phyloP scores from a whole-genome alignment of 2,888 invertebrate genomes.

The Glyphotaelius pellucidus region DNA sequence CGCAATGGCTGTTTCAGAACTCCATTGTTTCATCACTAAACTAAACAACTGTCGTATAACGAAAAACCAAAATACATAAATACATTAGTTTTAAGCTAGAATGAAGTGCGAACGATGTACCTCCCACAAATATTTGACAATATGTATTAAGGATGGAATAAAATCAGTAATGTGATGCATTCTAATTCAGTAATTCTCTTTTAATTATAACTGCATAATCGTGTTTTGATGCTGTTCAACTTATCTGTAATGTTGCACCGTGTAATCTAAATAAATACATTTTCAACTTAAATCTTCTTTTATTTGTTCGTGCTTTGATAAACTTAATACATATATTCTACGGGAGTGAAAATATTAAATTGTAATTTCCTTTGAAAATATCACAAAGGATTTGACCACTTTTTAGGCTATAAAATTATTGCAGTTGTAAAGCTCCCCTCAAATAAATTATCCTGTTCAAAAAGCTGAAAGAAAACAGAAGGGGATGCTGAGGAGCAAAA shows the following conservation, averaged over 20 bases:
- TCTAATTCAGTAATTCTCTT: background rate
- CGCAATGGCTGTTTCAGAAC: no score
- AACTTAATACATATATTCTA: no score
- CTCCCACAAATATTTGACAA: background rate
- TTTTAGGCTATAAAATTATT: conserved; percentile 39
- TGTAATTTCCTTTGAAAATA: background rate
- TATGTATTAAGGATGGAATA: background rate
- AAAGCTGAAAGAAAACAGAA: conserved; percentile 51
- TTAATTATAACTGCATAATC: background rate
- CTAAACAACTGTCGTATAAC: no score
- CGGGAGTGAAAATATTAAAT: background rate
- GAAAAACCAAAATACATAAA: no score
- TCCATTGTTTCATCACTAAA: no score
- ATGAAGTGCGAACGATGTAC: no score
- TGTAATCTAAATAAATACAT: background rate
- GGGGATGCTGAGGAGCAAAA: conserved; percentile 14
- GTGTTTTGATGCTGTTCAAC: background rate
- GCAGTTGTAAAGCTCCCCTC: conserved; percentile 32
- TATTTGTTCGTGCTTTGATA: background rate
- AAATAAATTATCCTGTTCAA: conserved; percentile 43
- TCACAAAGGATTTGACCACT: conserved; percentile 10
- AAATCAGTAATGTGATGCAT: background rate
- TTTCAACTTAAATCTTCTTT: background rate
- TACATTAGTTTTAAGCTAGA: no score
- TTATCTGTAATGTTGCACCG: background rate